Conservation (phyloP, 2,113 vertebrate genomes). For the Platysternon megacephalum region DNA sequence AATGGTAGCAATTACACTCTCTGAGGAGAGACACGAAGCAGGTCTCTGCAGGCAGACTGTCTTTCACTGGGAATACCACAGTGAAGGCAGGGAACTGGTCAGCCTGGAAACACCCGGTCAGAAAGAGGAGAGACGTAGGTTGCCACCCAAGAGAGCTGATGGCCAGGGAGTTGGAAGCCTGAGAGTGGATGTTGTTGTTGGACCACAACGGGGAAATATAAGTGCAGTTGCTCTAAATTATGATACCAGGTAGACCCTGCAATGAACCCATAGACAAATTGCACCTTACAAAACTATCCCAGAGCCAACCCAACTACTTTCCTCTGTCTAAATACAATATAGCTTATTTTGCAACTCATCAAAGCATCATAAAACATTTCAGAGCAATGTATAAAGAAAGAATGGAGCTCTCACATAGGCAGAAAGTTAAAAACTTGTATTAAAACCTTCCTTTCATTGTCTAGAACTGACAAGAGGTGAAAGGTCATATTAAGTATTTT, state of each 20-base stretch:
- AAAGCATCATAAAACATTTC: background rate
- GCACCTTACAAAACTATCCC: fast-evolving
- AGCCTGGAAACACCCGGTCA: background rate
- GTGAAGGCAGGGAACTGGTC: background rate
- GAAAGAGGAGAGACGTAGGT: background rate
- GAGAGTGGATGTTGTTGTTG: background rate
- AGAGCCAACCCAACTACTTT: background rate
- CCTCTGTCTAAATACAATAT: fast-evolving
- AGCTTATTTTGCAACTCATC: background rate
- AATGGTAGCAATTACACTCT: background rate
- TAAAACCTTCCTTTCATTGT: background rate
- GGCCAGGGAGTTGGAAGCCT: background rate
- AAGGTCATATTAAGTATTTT: background rate
- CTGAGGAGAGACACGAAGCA: background rate
- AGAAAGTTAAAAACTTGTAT: background rate
- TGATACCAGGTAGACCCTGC: fast-evolving
- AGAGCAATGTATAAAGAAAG: background rate
- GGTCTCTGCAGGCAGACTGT: background rate
- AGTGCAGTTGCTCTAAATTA: background rate
- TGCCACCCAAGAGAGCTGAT: background rate
- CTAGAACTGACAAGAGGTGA: background rate
- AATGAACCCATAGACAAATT: background rate
- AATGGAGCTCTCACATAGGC: background rate
- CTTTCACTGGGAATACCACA: background rate
- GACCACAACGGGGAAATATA: background rate